Percentiles rank a stretch among this genome's conserved stretches.
Evolutionary conservation across 2,888 invertebrate genomes (phyloP).

Genomic region (Parascotia fuliginaria): DNA sequence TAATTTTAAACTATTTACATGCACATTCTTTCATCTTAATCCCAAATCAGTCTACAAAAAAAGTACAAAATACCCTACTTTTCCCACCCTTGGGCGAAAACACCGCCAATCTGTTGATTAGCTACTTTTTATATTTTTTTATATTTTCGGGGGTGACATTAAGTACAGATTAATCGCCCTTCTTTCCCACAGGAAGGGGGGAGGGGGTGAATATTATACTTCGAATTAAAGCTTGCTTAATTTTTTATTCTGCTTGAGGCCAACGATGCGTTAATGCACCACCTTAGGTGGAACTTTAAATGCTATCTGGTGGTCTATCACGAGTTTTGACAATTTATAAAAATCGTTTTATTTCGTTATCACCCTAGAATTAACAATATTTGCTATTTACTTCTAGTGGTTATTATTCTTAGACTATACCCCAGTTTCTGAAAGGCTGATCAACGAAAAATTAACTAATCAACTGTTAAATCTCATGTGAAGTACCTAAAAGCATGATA

Average conservation of each 20-base stretch:
- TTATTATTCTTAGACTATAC: too few relatives aligned
- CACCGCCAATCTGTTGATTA: conserved; percentile 82
- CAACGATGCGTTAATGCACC: conserved; percentile 50
- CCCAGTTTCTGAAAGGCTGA: too few relatives aligned
- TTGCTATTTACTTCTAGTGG: too few relatives aligned
- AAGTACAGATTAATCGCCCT: conserved; percentile 81
- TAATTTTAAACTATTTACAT: too few relatives aligned
- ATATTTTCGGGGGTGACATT: conserved; percentile 78
- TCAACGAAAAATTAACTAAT: too few relatives aligned
- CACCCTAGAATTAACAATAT: background rate
- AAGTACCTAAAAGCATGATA: too few relatives aligned
- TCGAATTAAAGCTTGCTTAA: conserved; percentile 79
- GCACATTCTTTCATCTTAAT: background rate
- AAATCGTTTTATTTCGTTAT: background rate
- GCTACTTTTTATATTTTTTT: conserved; percentile 79
- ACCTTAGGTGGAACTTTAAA: conserved; percentile 40
- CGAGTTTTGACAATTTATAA: background rate
- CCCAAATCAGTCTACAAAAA: conserved; percentile 2
- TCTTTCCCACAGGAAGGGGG: conserved; percentile 66
- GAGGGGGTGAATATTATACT: conserved; percentile 61
- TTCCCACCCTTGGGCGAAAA: conserved; percentile 53
- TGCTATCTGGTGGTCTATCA: conserved; percentile 1
- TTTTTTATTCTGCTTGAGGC: conserved; percentile 58
- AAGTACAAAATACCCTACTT: conserved; percentile 22
- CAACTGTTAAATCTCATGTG: too few relatives aligned